Conservation (phyloP, 1,140 invertebrate genomes). For the fruit fly (Drosophila melanogaster) region DNA sequence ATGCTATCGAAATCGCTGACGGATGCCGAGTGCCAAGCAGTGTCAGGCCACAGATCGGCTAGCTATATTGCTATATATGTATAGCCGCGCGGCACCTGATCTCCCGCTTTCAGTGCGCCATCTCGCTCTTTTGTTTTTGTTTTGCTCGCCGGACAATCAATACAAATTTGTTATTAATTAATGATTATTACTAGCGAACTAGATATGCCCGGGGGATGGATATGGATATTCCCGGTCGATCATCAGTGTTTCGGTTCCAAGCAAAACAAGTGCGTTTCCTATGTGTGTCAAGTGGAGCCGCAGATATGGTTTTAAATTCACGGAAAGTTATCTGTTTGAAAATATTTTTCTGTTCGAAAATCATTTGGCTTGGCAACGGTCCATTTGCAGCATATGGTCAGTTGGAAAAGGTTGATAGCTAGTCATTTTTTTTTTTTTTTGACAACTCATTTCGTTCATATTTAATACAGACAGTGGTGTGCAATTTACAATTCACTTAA, state of each 20-base stretch:
- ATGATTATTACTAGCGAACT: slow-evolving; percentile 31
- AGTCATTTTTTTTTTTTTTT: background rate
- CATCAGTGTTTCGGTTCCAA: background rate
- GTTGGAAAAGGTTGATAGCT: background rate
- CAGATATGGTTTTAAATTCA: slow-evolving; percentile 5
- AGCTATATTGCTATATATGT: background rate
- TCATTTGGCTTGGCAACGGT: slow-evolving; percentile 26
- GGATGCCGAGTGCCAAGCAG: slow-evolving; percentile 63
- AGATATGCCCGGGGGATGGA: slow-evolving; percentile 35
- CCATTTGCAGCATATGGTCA: background rate
- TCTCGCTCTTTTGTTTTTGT: slow-evolving; percentile 22
- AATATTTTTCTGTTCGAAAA: no score
- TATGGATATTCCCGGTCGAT: slow-evolving; percentile 5
- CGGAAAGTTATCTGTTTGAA: slow-evolving; percentile 9
- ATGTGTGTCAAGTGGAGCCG: slow-evolving; percentile 36
- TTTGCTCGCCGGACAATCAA: slow-evolving; percentile 33
- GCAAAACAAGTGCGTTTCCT: background rate
- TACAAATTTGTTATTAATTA: slow-evolving; percentile 49
- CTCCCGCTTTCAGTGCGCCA: background rate
- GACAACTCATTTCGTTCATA: no score
- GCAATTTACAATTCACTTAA: no score
- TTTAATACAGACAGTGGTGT: no score
- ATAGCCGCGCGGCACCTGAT: slow-evolving; percentile 53
- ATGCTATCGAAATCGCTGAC: background rate
- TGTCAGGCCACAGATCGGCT: slow-evolving; percentile 49